These are phyloP conservation scores for Drosophila tanythrix DNA, from an alignment of 2,888 invertebrate species.

Conservation along the genomic window DNA sequence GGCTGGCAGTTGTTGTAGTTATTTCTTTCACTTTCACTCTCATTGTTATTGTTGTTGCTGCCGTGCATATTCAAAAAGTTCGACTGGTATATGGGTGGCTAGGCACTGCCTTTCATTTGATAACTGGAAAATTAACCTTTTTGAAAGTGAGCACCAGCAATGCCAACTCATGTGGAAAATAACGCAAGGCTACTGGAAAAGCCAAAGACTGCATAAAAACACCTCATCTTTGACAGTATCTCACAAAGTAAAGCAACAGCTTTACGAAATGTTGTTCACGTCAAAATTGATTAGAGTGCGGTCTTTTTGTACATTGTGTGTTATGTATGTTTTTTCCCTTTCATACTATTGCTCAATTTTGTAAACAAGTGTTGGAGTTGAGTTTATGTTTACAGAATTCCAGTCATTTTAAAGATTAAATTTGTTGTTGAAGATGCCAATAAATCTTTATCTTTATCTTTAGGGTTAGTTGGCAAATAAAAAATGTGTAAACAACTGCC, in stretches of 20 bases:
- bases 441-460: no score
- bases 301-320: not conserved
- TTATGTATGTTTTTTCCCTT: not conserved
- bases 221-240: constrained; percentile 14
- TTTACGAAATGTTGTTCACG: constrained; percentile 14
- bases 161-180: constrained; percentile 62
- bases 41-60: constrained; percentile 6
- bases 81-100: constrained; percentile 38
- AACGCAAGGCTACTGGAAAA: constrained; percentile 23
- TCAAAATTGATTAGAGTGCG: constrained; percentile 10
- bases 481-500: not conserved
- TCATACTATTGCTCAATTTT: no score
- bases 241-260: constrained; percentile 11
- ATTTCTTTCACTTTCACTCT: not conserved
- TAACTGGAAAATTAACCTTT: constrained; percentile 74
- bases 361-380: not conserved
- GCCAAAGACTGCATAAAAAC: constrained; percentile 13
- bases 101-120: constrained; percentile 59
- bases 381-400: not conserved
- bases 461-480: not conserved
- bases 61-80: constrained; percentile 50
- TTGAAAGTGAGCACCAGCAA: constrained; percentile 58
- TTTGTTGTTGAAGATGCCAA: no score
- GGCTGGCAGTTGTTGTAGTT: not conserved
- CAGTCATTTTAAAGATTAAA: not conserved